Evolutionary conservation across 2,797 vertebrate genomes (phyloP).

Genomic region (Darevskia mixta): DNA sequence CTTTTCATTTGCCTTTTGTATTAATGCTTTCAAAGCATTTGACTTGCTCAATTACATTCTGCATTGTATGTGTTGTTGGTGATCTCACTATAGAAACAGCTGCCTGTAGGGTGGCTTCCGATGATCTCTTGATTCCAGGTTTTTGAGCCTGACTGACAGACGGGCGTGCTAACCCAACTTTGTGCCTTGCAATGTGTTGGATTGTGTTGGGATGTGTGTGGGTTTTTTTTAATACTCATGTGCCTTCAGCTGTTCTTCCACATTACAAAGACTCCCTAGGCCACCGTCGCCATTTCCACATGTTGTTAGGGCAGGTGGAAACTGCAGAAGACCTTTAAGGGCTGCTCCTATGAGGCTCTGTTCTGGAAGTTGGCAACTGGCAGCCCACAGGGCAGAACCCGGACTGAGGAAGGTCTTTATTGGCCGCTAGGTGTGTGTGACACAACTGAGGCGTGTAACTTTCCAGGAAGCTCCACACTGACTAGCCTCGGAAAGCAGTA

Average conservation of each 20-base stretch:
- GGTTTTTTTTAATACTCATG: neutral
- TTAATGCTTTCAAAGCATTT: conserved; percentile 1
- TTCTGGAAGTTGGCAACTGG: neutral
- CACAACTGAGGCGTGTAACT: neutral
- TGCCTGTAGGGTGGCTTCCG: neutral
- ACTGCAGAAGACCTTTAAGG: neutral
- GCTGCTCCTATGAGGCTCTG: neutral
- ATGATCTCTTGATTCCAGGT: conserved; percentile 1
- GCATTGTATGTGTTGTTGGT: conserved; percentile 39
- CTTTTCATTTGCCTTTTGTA: neutral
- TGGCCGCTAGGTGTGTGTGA: neutral
- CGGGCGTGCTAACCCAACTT: neutral
- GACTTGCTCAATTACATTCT: conserved; percentile 20
- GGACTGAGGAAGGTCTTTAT: neutral
- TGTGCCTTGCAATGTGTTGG: conserved; percentile 46
- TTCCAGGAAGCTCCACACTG: neutral
- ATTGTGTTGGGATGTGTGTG: neutral
- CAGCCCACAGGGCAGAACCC: neutral
- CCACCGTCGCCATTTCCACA: neutral
- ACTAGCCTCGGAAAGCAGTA: neutral
- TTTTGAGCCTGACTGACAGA: neutral
- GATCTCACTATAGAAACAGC: conserved; percentile 9
- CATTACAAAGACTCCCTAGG: neutral
- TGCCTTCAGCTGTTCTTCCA: conserved; percentile 52
- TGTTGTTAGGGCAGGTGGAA: neutral